Percentiles rank a stretch among this genome's conserved stretches.
Conservation (phyloP, 1,140 invertebrate genomes). For the Zaprionus kolodkinae region DNA sequence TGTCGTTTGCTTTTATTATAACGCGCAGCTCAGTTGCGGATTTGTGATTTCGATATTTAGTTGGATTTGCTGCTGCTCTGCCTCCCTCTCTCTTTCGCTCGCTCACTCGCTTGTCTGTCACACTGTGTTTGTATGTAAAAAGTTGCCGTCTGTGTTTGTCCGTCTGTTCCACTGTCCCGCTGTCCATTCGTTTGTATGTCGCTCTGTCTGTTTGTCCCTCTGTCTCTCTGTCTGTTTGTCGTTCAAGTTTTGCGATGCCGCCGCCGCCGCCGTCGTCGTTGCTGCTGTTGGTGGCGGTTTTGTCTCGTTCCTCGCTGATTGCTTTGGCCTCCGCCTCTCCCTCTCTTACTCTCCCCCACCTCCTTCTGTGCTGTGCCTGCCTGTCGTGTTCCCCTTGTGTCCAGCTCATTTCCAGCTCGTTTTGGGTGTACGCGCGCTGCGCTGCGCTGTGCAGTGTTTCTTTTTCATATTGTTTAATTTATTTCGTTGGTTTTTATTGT, state of each 20-base stretch:
- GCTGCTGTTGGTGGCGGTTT: constrained; percentile 51
- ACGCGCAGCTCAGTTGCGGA: constrained; percentile 66
- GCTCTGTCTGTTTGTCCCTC: constrained; percentile 40
- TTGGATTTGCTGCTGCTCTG: constrained; percentile 56
- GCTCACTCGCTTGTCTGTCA: constrained; percentile 25
- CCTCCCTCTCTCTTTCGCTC: constrained; percentile 19
- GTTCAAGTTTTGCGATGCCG: constrained; percentile 55
- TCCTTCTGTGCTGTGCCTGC: constrained; percentile 1
- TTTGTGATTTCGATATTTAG: constrained; percentile 82
- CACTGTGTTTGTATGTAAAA: constrained; percentile 45
- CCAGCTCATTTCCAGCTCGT: constrained; percentile 52
- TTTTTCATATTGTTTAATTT: constrained; percentile 82
- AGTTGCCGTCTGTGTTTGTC: constrained; percentile 43
- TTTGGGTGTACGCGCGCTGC: constrained; percentile 55
- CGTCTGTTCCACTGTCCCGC: constrained; percentile 23
- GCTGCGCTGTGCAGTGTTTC: constrained; percentile 64
- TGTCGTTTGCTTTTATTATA: constrained; percentile 50
- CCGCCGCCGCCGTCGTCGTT: constrained; percentile 9
- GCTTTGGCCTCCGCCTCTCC: constrained; percentile 37
- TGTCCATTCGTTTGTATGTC: neutral
- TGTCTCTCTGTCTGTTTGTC: constrained; percentile 43
- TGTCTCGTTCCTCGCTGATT: constrained; percentile 65
- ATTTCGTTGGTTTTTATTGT: constrained; percentile 81
- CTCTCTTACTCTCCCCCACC: neutral
- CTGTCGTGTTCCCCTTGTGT: constrained; percentile 21